Percentiles rank a stretch among this genome's conserved stretches.
phyloP scores from a whole-genome alignment of 2,113 vertebrate species.

The Mus musculus region DNA sequence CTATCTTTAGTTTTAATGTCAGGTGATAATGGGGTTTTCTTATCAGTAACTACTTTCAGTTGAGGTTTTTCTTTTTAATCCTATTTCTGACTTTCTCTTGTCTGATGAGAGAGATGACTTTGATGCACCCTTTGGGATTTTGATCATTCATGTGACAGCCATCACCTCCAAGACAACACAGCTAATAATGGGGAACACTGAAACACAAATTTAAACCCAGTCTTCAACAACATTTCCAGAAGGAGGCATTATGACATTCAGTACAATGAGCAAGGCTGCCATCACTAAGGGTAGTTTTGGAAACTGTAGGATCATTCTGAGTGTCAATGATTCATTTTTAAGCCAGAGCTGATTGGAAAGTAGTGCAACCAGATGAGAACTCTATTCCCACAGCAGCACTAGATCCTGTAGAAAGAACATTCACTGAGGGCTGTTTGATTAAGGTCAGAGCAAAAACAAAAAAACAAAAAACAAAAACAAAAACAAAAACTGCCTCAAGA shows the following conservation, averaged over 20 bases:
- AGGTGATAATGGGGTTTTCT: conserved; percentile 67
- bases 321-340: conserved; percentile 93
- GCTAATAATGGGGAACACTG: conserved; percentile 92
- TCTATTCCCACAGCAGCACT: not conserved
- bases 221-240: conserved; percentile 88
- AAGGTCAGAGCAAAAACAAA: not conserved
- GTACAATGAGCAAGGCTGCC: conserved; percentile 90
- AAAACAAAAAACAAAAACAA: too few relatives aligned
- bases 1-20: conserved; percentile 64
- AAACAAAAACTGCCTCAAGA: too few relatives aligned
- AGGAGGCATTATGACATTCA: conserved; percentile 89
- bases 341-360: not conserved
- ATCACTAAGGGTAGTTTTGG: conserved; percentile 45
- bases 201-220: conserved; percentile 90
- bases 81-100: conserved; percentile 80
- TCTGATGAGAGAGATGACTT: conserved; percentile 88
- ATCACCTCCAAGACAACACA: conserved; percentile 93
- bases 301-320: conserved; percentile 85
- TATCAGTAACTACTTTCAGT: conserved; percentile 84
- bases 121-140: conserved; percentile 93
- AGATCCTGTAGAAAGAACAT: not conserved
- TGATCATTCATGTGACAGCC: conserved; percentile 95
- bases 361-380: not conserved
- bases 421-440: not conserved
- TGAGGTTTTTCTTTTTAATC: conserved; percentile 91